These are phyloP conservation scores for Molorchus minor DNA, from an alignment of 2,888 invertebrate genomes.

Conservation along the genomic window DNA sequence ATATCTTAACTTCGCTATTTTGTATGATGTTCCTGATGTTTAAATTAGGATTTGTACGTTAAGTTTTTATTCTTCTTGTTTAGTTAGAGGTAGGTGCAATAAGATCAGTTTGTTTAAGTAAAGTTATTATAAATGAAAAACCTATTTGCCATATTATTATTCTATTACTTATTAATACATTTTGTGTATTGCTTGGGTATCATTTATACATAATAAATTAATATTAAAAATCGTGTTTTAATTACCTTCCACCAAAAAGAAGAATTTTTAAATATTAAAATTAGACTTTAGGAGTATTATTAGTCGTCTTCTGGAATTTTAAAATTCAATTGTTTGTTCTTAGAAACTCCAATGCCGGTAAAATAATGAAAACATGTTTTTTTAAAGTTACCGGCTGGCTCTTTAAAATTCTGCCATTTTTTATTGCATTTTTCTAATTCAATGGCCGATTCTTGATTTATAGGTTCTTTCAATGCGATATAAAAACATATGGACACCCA, in stretches of 20 bases:
- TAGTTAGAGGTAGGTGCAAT: constrained; percentile 63
- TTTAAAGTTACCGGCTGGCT: too few species aligned
- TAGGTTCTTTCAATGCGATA: too few species aligned
- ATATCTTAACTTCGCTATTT: constrained; percentile 48
- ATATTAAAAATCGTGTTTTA: constrained; percentile 46
- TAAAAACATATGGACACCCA: too few species aligned
- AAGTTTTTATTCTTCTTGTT: constrained; percentile 57
- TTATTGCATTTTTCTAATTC: too few species aligned
- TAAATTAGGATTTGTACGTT: constrained; percentile 56
- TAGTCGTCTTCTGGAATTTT: not conserved
- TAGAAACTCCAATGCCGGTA: too few species aligned
- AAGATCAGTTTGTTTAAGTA: constrained; percentile 58
- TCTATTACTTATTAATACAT: constrained; percentile 59
- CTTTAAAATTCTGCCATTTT: too few species aligned
- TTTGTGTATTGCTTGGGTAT: constrained; percentile 64
- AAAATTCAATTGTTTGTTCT: too few species aligned
- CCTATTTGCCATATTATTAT: constrained; percentile 64
- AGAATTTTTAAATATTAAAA: not conserved
- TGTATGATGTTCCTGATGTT: constrained; percentile 60
- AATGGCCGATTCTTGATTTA: too few species aligned
- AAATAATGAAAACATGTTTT: too few species aligned
- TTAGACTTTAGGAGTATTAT: not conserved
- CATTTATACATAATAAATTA: constrained; percentile 64
- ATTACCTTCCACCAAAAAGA: not conserved
- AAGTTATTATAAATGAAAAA: constrained; percentile 58